Base-by-base conservation (phyloP, 1,140 invertebrate species). In the Listronotus bonariensis region DNA sequence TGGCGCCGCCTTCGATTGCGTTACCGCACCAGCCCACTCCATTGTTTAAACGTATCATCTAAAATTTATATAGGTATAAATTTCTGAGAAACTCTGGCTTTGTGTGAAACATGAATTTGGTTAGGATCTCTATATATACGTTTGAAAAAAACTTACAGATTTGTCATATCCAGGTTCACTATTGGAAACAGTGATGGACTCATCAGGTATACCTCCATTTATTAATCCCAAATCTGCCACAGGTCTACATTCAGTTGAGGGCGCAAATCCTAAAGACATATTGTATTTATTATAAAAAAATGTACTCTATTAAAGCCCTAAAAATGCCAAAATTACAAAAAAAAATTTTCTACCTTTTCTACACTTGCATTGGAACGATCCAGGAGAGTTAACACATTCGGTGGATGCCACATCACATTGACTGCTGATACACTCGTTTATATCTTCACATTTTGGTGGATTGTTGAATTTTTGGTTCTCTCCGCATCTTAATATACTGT, bases 351-450 rank as follows among this genome's bases (percentile, higher is more conserved):
- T 54, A 57, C 54, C 93, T 67, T 86, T 75, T 68, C 89, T 85
- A 72, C 96, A 98, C 71, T 93, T 92, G 75, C 96, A 98, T 59
- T 89, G 89, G 80, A 97, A 97, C 18, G 93, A 92, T 49, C 96
- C 96, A 38, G 90, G 87, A 17, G 89, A 89, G 75, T 98, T 98
- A 51, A 90, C 88, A 79, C 96, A 98, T 78, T 94, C 89, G 0
- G 95, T 96, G 4, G 92, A 96, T 4, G 90, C 91, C 15, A 89
- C 81, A 79, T 96, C 95, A 80, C 94, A 96, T 76, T 94, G 92
- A 69, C 90, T 91, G 42, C 86, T 90, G 1, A 86, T 83, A 80
- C 96, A 98, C 81, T 98, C 96, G 72, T 98, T 95, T 38, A 97
- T 89, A 79, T 97, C 95, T 84, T 93, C 90, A 74, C 93, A 96